These are phyloP conservation scores for Latrodectus hesperus DNA, from an alignment of 2,888 invertebrate species.

Conservation along the genomic window DNA sequence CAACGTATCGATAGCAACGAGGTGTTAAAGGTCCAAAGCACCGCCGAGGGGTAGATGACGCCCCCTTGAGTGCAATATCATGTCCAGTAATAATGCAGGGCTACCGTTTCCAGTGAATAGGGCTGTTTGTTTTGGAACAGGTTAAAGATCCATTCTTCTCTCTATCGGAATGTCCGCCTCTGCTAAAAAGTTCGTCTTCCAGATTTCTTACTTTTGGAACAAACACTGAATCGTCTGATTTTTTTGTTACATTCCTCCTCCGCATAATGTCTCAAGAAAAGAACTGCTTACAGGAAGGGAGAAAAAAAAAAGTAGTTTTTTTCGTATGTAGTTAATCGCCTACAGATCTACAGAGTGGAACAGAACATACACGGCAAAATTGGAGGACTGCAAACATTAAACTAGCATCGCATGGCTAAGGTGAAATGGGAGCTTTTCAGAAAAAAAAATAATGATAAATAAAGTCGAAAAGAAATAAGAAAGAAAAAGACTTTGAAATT, in stretches of 20 bases:
- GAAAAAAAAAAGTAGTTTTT: not conserved
- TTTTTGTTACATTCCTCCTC: not conserved
- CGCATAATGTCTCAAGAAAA: not conserved
- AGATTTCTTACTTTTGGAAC: not conserved
- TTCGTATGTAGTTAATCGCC: not conserved
- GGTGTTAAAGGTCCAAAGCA: conserved; percentile 7
- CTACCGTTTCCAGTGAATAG: conserved; percentile 1
- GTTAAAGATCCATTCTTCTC: conserved; percentile 10
- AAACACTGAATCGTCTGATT: not conserved
- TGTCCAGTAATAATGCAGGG: conserved; percentile 42
- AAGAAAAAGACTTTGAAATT: not conserved
- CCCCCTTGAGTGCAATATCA: conserved; percentile 59
- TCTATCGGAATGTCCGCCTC: not conserved
- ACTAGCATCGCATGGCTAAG: no score
- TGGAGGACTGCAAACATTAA: conserved; percentile 25
- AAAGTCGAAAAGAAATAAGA: not conserved
- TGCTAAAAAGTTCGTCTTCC: conserved; percentile 1
- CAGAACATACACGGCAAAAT: conserved; percentile 1
- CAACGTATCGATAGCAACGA: conserved; percentile 38
- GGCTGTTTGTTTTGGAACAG: conserved; percentile 49
- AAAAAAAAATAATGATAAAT: not conserved
- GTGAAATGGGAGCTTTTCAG: no score
- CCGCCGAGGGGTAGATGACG: not conserved
- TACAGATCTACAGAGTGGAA: not conserved
- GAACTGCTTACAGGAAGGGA: not conserved